phyloP scores from a whole-genome alignment of 2,888 invertebrate species.

The Chrysolina americana region DNA sequence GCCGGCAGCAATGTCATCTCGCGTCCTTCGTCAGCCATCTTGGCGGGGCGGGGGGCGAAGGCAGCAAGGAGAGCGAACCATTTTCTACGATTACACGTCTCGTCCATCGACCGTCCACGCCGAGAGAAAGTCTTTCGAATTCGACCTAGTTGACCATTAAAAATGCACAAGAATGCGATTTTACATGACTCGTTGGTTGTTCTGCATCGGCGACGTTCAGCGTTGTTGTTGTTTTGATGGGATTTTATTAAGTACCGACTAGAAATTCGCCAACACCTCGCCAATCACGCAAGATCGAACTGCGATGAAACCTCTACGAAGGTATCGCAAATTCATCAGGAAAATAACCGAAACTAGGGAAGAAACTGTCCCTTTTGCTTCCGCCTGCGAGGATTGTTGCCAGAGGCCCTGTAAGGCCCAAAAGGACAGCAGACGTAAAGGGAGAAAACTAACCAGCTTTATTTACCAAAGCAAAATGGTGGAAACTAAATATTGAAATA shows the following conservation, averaged over 20 bases:
- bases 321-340: no score
- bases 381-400: no score
- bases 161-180: conserved; percentile 60
- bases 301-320: no score
- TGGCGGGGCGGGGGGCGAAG: neutral
- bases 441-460: no score
- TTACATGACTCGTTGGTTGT: conserved; percentile 40
- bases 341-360: no score
- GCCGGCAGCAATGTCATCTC: conserved; percentile 22
- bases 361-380: no score
- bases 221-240: conserved; percentile 22
- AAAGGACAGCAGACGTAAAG: no score
- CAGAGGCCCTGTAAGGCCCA: no score
- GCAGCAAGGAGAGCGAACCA: neutral
- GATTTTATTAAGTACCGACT: neutral
- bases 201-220: conserved; percentile 31
- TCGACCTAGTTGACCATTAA: conserved; percentile 61
- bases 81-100: conserved; percentile 31
- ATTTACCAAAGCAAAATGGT: no score
- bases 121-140: conserved; percentile 63
- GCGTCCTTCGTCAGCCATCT: conserved; percentile 19
- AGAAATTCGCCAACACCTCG: conserved; percentile 4
- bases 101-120: conserved; percentile 27
- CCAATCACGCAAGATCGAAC: neutral
- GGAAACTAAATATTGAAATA: no score